These are phyloP conservation scores for Ferdinandea cuprea DNA, from an alignment of 2,888 invertebrate genomes.

Conservation along the genomic window DNA sequence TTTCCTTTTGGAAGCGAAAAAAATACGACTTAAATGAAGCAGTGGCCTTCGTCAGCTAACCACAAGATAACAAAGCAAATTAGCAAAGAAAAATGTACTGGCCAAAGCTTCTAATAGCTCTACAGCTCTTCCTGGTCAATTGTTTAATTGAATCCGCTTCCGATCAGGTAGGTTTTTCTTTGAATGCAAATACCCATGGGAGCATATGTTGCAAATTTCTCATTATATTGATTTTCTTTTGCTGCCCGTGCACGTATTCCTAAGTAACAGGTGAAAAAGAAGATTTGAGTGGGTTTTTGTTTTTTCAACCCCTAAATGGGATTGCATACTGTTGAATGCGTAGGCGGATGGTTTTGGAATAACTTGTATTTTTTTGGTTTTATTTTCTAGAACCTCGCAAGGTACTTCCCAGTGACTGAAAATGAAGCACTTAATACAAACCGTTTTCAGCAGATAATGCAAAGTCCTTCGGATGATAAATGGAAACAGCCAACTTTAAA, in stretches of 20 bases:
- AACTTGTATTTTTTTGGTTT: not conserved
- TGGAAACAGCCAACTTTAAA: constrained; percentile 80
- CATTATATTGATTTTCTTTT: constrained; percentile 53
- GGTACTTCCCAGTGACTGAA: constrained; percentile 77
- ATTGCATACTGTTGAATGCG: constrained; percentile 57
- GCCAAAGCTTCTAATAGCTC: constrained; percentile 54
- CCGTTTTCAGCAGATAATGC: constrained; percentile 81
- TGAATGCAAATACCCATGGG: not conserved
- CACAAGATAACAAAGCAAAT: constrained; percentile 46
- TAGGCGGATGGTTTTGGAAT: constrained; percentile 8
- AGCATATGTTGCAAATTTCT: constrained; percentile 31
- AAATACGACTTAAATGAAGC: constrained; percentile 36
- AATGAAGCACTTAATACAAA: constrained; percentile 76
- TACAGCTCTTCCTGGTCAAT: constrained; percentile 70
- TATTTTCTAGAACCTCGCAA: constrained; percentile 73
- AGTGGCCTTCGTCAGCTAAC: constrained; percentile 9
- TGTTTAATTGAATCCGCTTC: constrained; percentile 77
- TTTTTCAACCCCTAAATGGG: constrained; percentile 39
- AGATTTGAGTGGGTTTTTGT: constrained; percentile 56
- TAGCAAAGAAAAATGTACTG: constrained; percentile 49
- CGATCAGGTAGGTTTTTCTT: constrained; percentile 76
- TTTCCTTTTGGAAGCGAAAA: not conserved
- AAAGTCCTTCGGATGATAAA: constrained; percentile 77
- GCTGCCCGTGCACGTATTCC: not conserved
- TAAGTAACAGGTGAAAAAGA: constrained; percentile 57